Percentiles rank a stretch among this genome's conserved stretches.
phyloP scores from a whole-genome alignment of 2,888 invertebrate species.

The Tortrix viridana region DNA sequence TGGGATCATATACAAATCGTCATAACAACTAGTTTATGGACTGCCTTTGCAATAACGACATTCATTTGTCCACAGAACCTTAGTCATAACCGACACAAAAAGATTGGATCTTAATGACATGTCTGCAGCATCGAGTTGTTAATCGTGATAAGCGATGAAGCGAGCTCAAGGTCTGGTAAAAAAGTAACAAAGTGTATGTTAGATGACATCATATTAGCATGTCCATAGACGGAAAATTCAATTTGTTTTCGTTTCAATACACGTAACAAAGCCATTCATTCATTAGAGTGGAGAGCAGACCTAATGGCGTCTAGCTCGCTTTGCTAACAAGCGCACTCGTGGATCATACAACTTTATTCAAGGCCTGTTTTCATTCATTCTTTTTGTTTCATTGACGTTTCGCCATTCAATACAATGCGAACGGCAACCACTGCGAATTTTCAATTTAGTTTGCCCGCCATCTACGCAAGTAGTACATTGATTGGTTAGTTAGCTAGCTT shows the following conservation, averaged over 20 bases:
- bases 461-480: too few relatives aligned
- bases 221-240: conserved; percentile 24
- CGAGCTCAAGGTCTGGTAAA: conserved; percentile 24
- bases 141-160: conserved; percentile 20
- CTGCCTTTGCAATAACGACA: too few relatives aligned
- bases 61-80: too few relatives aligned
- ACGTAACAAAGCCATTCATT: conserved; percentile 28
- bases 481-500: too few relatives aligned
- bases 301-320: conserved; percentile 17
- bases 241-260: conserved; percentile 24
- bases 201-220: conserved; percentile 21
- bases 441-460: conserved; percentile 1
- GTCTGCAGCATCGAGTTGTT: conserved; percentile 8
- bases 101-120: too few relatives aligned
- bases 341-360: conserved; percentile 46
- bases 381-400: conserved; percentile 56
- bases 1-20: too few relatives aligned
- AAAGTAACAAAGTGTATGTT: conserved; percentile 18
- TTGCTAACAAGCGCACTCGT: conserved; percentile 40
- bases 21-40: too few relatives aligned
- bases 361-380: conserved; percentile 56
- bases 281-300: conserved; percentile 32
- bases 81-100: too few relatives aligned
- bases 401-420: conserved; percentile 48
- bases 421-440: conserved; percentile 15